A percentile compares a stretch with the other conserved stretches of the same genome.
phyloP scores from a whole-genome alignment of 1,140 invertebrate species.

The Ostrea edulis region DNA sequence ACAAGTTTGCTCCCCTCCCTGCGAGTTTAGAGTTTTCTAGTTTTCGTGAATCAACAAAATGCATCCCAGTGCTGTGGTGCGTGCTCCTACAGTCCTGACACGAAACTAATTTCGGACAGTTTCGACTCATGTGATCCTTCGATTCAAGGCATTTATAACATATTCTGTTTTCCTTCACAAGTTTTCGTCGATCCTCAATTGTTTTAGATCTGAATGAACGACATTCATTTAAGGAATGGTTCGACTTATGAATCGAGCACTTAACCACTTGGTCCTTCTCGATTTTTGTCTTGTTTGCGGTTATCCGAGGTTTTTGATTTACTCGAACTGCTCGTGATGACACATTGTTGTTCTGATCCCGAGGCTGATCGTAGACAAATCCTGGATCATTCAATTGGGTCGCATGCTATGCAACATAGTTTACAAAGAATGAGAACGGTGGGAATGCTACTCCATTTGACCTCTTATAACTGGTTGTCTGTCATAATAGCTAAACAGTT shows the following conservation, averaged over 20 bases:
- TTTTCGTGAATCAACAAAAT: not conserved
- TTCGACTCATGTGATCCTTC: not conserved
- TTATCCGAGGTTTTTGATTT: not conserved
- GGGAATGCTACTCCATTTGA: constrained; percentile 44
- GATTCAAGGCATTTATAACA: constrained; percentile 36
- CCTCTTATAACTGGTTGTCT: constrained; percentile 44
- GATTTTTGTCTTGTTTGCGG: no score
- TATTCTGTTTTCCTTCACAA: constrained; percentile 7
- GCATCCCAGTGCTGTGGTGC: not conserved
- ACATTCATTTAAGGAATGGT: constrained; percentile 37
- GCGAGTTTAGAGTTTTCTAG: not conserved
- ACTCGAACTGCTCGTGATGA: no score
- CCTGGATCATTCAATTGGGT: constrained; percentile 47
- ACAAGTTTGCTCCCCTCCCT: not conserved
- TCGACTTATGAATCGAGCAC: constrained; percentile 31
- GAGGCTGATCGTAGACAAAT: not conserved
- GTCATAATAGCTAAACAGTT: no score
- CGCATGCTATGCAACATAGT: constrained; percentile 49
- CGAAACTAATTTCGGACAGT: not conserved
- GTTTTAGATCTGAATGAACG: not conserved
- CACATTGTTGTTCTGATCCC: not conserved
- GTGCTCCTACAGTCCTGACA: not conserved
- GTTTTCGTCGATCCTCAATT: constrained; percentile 6
- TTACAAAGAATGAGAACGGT: constrained; percentile 51
- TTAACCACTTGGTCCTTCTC: not conserved